These are phyloP conservation scores for Tringa solitaria DNA, from an alignment of 2,113 vertebrate species.

Conservation along the genomic window DNA sequence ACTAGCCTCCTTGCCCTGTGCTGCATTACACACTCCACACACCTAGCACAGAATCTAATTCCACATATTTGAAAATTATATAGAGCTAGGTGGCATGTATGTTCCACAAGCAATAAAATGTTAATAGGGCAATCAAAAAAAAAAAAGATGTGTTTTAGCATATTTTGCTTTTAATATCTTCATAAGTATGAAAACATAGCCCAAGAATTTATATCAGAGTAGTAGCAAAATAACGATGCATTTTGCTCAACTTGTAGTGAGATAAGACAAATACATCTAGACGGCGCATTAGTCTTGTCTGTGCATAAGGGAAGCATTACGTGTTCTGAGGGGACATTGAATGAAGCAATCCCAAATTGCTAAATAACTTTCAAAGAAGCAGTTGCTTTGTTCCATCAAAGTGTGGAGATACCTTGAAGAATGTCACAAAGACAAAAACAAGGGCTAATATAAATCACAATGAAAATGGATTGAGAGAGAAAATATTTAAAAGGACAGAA, in stretches of 20 bases:
- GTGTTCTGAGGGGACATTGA: not conserved
- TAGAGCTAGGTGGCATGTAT: not conserved
- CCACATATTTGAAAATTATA: not conserved
- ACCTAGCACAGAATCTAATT: not conserved
- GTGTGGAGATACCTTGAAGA: not conserved
- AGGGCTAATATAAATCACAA: not conserved
- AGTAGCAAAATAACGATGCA: not conserved
- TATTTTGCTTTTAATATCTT: not conserved
- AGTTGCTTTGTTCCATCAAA: conserved; percentile 15
- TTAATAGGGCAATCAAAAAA: not conserved
- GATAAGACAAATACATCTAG: not conserved
- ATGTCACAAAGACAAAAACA: not conserved
- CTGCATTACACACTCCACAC: not conserved
- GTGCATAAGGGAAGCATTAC: not conserved
- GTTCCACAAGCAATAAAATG: not conserved
- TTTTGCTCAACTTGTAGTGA: not conserved
- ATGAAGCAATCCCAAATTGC: conserved; percentile 17
- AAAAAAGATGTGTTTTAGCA: not conserved
- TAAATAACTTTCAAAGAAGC: conserved; percentile 20
- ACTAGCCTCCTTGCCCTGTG: not conserved
- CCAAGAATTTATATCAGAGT: not conserved
- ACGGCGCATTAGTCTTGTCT: not conserved
- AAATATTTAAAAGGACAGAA: conserved; percentile 1
- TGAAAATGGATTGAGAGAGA: not conserved
- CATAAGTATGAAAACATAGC: not conserved